phyloP scores from a whole-genome alignment of 2,113 vertebrate species.

The Saccopteryx bilineata region DNA sequence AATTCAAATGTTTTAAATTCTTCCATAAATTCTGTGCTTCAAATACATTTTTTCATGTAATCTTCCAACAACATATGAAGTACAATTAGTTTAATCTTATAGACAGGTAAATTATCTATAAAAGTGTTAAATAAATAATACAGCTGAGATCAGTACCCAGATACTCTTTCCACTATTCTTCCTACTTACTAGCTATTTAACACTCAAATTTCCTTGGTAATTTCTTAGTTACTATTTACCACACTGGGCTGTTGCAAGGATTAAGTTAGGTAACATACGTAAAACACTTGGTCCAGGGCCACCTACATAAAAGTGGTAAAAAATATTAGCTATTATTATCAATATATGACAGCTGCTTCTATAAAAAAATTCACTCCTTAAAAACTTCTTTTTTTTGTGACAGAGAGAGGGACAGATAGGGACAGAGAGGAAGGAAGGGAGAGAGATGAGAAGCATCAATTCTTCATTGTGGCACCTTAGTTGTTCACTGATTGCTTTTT shows the following conservation, averaged over 20 bases:
- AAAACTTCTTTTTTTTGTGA: background rate
- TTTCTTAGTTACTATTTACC: conserved; percentile 11
- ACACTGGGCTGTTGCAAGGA: background rate
- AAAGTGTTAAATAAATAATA: conserved; percentile 43
- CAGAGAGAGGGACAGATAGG: too few relatives aligned
- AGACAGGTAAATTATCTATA: background rate
- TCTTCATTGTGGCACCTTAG: too few relatives aligned
- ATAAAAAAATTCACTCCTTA: conserved; percentile 2
- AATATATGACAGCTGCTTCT: background rate
- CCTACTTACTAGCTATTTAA: background rate
- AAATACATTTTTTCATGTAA: conserved; percentile 37
- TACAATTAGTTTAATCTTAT: conserved; percentile 29
- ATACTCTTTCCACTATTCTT: background rate
- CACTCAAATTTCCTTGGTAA: conserved; percentile 8
- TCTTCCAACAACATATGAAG: background rate
- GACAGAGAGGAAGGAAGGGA: too few relatives aligned
- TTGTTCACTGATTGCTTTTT: too few relatives aligned
- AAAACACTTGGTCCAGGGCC: background rate
- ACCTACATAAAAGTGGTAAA: background rate
- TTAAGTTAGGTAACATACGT: conserved; percentile 1
- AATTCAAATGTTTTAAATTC: conserved; percentile 39
- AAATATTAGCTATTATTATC: conserved; percentile 27
- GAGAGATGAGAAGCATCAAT: too few relatives aligned
- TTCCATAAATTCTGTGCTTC: conserved; percentile 9
- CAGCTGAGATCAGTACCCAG: conserved; percentile 25